Evolutionary conservation across 2,797 vertebrate genomes (phyloP).

Genomic region (Sylvia borin): DNA sequence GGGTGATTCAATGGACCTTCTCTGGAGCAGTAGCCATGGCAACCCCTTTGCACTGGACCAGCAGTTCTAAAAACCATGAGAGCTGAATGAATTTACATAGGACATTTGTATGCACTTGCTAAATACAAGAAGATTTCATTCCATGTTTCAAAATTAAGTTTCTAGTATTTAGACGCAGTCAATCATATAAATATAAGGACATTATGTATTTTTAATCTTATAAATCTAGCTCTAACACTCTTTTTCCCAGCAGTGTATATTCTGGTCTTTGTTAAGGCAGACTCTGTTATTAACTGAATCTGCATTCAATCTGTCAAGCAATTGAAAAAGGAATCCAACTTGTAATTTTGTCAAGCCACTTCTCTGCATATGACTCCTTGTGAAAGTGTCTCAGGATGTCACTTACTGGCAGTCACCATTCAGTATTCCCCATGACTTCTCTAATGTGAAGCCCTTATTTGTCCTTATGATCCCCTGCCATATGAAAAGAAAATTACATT

Average conservation of each 20-base stretch:
- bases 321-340: background rate
- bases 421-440: background rate
- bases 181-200: background rate
- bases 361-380: background rate
- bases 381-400: background rate
- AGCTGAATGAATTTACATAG: background rate
- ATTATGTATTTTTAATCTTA: background rate
- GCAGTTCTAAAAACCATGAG: background rate
- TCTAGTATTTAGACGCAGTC: background rate
- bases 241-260: background rate
- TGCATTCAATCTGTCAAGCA: background rate
- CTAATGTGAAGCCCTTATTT: background rate
- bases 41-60: background rate
- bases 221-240: background rate
- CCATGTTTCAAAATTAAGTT: background rate
- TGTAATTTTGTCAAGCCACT: background rate
- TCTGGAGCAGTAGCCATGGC: conserved; percentile 18
- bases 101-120: background rate
- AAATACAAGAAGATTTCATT: background rate
- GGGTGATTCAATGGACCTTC: background rate
- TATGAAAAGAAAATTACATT: background rate
- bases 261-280: conserved; percentile 30
- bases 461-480: background rate
- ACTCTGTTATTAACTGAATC: conserved; percentile 20
- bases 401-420: background rate